Evolutionary conservation across 2,113 vertebrate species (phyloP).

Genomic region (Coregonus clupeaformis): DNA sequence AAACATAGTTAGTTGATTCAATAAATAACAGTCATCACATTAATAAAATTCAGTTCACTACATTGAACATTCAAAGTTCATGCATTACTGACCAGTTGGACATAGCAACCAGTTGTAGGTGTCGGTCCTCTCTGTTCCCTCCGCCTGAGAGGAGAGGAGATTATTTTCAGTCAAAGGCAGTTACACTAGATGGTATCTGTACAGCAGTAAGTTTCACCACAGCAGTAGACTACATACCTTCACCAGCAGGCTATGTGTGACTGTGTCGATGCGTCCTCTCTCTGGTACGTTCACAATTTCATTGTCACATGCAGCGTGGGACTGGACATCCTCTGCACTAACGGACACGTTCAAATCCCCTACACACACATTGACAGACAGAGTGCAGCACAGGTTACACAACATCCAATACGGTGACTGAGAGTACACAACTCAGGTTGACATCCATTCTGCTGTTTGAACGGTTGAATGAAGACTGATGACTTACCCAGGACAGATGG

Average conservation of each 20-base stretch:
- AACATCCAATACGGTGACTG: neutral
- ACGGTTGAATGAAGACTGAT: neutral
- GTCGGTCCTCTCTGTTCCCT: slow-evolving; percentile 54
- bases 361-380: slow-evolving; percentile 32
- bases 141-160: slow-evolving; percentile 47
- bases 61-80: neutral
- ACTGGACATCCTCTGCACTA: slow-evolving; percentile 71
- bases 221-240: slow-evolving; percentile 64
- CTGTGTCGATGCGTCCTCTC: slow-evolving; percentile 74
- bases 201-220: neutral
- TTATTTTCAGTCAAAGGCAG: neutral
- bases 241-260: slow-evolving; percentile 76
- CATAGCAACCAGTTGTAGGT: slow-evolving; percentile 60
- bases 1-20: too few relatives aligned
- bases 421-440: slow-evolving; percentile 48
- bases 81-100: slow-evolving; percentile 54
- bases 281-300: slow-evolving; percentile 72
- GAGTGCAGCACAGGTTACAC: neutral
- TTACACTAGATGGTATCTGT: too few relatives aligned
- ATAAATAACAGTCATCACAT: too few relatives aligned
- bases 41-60: too few relatives aligned
- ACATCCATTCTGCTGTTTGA: slow-evolving; percentile 4
- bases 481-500: slow-evolving; percentile 73
- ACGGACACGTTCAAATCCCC: slow-evolving; percentile 77
- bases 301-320: slow-evolving; percentile 65